Conservation (phyloP, 1,140 invertebrate species). For the Drosophila tristis region DNA sequence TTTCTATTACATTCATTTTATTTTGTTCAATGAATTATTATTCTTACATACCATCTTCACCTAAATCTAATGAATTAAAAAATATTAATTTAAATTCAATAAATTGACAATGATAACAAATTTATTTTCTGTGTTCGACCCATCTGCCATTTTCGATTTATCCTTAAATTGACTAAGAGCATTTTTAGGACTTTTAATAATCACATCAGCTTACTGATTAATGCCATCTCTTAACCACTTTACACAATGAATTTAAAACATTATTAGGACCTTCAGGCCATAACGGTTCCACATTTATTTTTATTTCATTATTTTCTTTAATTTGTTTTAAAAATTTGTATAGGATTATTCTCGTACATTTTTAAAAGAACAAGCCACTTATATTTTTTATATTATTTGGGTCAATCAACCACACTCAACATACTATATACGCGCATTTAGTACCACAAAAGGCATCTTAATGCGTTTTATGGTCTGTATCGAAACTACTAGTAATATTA, state of each 20-base stretch:
- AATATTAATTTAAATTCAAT: slow-evolving; percentile 73
- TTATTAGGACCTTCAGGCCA: slow-evolving; percentile 81
- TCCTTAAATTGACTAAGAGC: slow-evolving; percentile 86
- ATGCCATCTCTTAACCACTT: slow-evolving; percentile 84
- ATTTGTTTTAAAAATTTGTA: slow-evolving; percentile 87
- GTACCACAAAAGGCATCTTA: slow-evolving; percentile 86
- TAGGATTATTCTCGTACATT: slow-evolving; percentile 88
- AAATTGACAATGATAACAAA: slow-evolving; percentile 86
- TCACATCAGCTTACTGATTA: slow-evolving; percentile 85
- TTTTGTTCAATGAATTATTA: slow-evolving; percentile 83
- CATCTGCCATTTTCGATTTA: slow-evolving; percentile 83
- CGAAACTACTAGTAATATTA: slow-evolving; percentile 87
- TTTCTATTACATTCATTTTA: slow-evolving; percentile 81
- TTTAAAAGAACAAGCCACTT: slow-evolving; percentile 87
- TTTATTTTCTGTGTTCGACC: slow-evolving; percentile 86
- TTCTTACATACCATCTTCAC: slow-evolving; percentile 63
- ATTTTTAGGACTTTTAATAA: slow-evolving; percentile 84
- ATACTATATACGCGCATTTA: slow-evolving; percentile 87
- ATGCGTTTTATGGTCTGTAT: slow-evolving; percentile 86
- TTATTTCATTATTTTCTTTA: slow-evolving; percentile 85
- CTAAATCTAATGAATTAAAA: slow-evolving; percentile 63
- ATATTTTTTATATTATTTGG: slow-evolving; percentile 63
- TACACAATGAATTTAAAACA: slow-evolving; percentile 86
- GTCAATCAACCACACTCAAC: slow-evolving; percentile 85
- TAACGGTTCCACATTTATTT: slow-evolving; percentile 85